Evolutionary conservation across 1,140 invertebrate species (phyloP), one percentile per base, ranked within the genome.

Genomic region (Copidosoma floridanum): DNA sequence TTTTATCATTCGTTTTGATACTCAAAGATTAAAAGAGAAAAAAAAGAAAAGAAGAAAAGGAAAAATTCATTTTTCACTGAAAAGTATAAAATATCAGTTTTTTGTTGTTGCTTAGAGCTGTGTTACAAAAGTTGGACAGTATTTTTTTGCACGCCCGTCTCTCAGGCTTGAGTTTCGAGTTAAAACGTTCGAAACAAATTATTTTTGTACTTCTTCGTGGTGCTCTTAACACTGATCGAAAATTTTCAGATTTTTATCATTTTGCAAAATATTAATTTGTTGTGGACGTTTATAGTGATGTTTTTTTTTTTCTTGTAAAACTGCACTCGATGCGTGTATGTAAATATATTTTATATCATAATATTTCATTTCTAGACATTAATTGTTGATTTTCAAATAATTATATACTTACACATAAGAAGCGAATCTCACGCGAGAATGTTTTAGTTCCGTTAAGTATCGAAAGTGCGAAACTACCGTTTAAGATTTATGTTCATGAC

Each of bases 311-410:
- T n/a, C n/a, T n/a, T n/a, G n/a, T n/a, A n/a, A 52, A 20, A 50
- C 26, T 43, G 21, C 44, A 40, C 24, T 18, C 6, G 51, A 44
- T 5, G 58, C 32, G 44, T 61, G 44, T 55, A 55, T 61, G 58
- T 61, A 61, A 61, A 61, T 61, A n/a, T n/a, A 61, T 47, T 60
- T 60, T 54, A 59, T 52, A 52, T 44, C 23, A 40, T 11, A 27
- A 54, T 16, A n/a, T n/a, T 43, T 37, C 24, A 18, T 23, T 51
- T 51, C 52, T 52, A 52, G 57, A 16, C n/a, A 21, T 59, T 59
- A 59, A 29, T 59, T 59, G 21, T 52, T 59, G 32, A 59, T 59
- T 24, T 37, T 24, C 47, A 7, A 58, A 14, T 50, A 50, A 20
- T 10, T 18, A n/a, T n/a, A n/a, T n/a, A n/a, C n/a, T n/a, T n/a